Evolutionary conservation across 1,140 invertebrate species (phyloP).

Genomic region (Arion vulgaris): DNA sequence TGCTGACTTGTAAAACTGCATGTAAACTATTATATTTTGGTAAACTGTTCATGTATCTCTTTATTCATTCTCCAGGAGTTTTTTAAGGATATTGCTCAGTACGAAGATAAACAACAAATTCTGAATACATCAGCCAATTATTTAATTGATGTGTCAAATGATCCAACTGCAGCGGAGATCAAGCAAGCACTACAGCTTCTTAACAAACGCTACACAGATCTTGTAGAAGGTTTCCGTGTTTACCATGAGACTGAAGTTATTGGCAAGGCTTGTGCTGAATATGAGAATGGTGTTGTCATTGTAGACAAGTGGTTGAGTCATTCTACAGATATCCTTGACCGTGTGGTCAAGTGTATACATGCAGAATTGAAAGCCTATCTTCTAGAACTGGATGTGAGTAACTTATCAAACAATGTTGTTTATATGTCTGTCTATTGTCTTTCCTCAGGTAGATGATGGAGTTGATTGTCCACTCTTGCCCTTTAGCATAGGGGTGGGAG

Average conservation of each 20-base stretch:
- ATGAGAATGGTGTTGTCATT: constrained; percentile 82
- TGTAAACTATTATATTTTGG: no score
- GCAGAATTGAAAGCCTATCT: constrained; percentile 85
- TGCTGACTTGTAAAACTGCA: no score
- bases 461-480: no score
- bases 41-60: neutral
- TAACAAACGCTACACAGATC: constrained; percentile 83
- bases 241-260: constrained; percentile 88
- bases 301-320: constrained; percentile 85
- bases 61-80: constrained; percentile 63
- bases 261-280: constrained; percentile 85
- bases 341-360: constrained; percentile 78
- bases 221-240: constrained; percentile 51
- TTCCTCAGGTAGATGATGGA: no score
- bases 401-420: neutral
- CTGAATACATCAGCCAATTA: constrained; percentile 90
- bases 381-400: constrained; percentile 81
- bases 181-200: constrained; percentile 83
- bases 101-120: constrained; percentile 89
- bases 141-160: constrained; percentile 88
- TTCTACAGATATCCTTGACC: constrained; percentile 77
- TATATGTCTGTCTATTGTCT: no score
- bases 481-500: no score
- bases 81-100: constrained; percentile 89
- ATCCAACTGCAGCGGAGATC: constrained; percentile 83